These are phyloP conservation scores for Scartelaos histophorus DNA, from an alignment of 2,113 vertebrate species.

Conservation along the genomic window DNA sequence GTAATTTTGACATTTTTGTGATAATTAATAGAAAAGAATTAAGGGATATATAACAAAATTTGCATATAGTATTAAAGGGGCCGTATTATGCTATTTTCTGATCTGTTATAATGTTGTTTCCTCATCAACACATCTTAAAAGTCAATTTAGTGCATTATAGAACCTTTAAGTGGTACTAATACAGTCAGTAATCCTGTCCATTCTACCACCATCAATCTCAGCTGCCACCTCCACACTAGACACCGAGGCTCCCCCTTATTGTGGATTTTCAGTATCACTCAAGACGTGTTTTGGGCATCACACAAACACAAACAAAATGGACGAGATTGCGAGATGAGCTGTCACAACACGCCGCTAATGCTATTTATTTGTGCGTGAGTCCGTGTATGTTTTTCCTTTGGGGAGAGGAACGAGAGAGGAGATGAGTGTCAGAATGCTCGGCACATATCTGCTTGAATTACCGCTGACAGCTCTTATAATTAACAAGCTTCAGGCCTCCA, in stretches of 20 bases:
- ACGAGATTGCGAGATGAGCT: slow-evolving; percentile 26
- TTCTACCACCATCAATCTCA: neutral
- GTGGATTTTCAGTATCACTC: neutral
- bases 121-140: no score
- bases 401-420: slow-evolving; percentile 21
- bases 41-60: no score
- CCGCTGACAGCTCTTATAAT: slow-evolving; percentile 63
- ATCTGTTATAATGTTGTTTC: no score
- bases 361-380: slow-evolving; percentile 45
- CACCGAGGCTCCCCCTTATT: neutral
- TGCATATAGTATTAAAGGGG: no score
- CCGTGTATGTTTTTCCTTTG: slow-evolving; percentile 51
- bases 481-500: slow-evolving; percentile 55
- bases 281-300: slow-evolving; percentile 30
- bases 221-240: neutral
- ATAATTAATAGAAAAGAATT: no score
- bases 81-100: no score
- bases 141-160: no score
- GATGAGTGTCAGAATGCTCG: slow-evolving; percentile 38
- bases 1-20: no score
- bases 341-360: slow-evolving; percentile 49
- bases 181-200: neutral
- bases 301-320: slow-evolving; percentile 39
- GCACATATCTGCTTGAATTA: slow-evolving; percentile 50
- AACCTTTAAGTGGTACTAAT: neutral